These are phyloP conservation scores for Mastigias papua DNA, from an alignment of 30 jellyfish, hydroid and myxozoan species.

Conservation along the genomic window DNA sequence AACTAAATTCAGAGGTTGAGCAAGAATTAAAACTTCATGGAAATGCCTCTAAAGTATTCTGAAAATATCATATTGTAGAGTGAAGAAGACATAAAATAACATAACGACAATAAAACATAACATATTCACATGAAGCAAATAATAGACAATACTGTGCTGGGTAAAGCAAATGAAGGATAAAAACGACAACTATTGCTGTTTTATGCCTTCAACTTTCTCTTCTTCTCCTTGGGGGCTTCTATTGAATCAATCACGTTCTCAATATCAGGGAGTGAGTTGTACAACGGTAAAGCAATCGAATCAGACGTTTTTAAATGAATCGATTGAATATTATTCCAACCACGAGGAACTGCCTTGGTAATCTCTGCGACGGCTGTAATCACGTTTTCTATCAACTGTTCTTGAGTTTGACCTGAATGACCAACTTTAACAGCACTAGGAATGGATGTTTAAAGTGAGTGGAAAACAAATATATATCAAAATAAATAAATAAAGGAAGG, in stretches of 20 bases:
- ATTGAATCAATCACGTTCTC: constrained; percentile 27
- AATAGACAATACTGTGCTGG: no score
- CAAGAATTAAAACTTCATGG: no score
- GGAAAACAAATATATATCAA: no score
- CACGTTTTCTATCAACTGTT: constrained; percentile 78
- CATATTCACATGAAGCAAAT: no score
- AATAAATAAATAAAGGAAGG: no score
- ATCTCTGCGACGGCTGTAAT: constrained; percentile 48
- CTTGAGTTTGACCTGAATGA: constrained; percentile 66
- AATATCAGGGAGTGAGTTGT: constrained; percentile 80
- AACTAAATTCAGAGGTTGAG: no score
- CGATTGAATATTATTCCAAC: constrained; percentile 88
- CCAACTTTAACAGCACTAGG: constrained; percentile 87
- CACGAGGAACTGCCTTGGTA: constrained; percentile 86
- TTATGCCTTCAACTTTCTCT: not conserved
- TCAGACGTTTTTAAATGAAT: constrained; percentile 86
- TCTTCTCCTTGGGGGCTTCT: constrained; percentile 59
- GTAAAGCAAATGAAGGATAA: no score
- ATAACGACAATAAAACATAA: no score
- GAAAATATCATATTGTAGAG: no score
- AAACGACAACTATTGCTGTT: not conserved
- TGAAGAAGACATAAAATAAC: no score
- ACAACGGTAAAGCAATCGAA: constrained; percentile 91
- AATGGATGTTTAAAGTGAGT: no score
- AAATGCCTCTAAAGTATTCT: no score